phyloP scores from a whole-genome alignment of 2,888 invertebrate genomes.

The Aphelenchoides bicaudatus region DNA sequence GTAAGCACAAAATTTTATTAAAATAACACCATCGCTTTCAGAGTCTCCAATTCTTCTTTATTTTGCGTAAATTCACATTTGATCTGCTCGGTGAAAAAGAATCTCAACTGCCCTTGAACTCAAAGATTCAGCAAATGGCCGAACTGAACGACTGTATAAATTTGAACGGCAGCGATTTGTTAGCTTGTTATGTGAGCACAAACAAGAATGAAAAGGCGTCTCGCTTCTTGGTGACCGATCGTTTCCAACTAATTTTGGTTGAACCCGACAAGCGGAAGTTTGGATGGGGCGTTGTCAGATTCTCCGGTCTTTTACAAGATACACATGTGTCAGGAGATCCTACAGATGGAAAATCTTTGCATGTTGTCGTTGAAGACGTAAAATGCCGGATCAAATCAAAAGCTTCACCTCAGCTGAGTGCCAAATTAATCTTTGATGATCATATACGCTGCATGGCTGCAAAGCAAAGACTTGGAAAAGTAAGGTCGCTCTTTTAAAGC shows the following conservation, averaged over 20 bases:
- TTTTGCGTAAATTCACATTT: constrained; percentile 74
- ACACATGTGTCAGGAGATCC: constrained; percentile 91
- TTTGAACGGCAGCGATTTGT: constrained; percentile 92
- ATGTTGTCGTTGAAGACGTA: constrained; percentile 66
- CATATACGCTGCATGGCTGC: constrained; percentile 99
- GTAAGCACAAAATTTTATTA: constrained; percentile 48
- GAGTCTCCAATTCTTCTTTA: constrained; percentile 81
- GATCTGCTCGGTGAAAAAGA: constrained; percentile 78
- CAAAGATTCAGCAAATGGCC: constrained; percentile 80
- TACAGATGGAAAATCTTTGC: constrained; percentile 89
- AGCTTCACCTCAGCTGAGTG: constrained; percentile 66
- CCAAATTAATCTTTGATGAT: constrained; percentile 94
- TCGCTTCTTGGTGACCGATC: constrained; percentile 85
- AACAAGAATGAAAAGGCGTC: constrained; percentile 72
- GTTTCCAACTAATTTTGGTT: constrained; percentile 88
- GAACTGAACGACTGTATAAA: constrained; percentile 90
- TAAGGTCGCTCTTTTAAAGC: constrained; percentile 33
- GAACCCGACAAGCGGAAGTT: constrained; percentile 89
- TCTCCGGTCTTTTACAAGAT: constrained; percentile 87
- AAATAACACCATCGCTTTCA: constrained; percentile 18
- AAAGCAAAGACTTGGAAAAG: constrained; percentile 74
- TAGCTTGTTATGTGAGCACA: constrained; percentile 87
- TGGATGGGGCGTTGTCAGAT: constrained; percentile 95
- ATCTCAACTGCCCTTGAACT: constrained; percentile 77
- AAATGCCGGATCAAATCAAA: constrained; percentile 28